These are phyloP conservation scores for Drosophila ficusphila DNA, from an alignment of 1,140 invertebrate genomes.

Conservation along the genomic window DNA sequence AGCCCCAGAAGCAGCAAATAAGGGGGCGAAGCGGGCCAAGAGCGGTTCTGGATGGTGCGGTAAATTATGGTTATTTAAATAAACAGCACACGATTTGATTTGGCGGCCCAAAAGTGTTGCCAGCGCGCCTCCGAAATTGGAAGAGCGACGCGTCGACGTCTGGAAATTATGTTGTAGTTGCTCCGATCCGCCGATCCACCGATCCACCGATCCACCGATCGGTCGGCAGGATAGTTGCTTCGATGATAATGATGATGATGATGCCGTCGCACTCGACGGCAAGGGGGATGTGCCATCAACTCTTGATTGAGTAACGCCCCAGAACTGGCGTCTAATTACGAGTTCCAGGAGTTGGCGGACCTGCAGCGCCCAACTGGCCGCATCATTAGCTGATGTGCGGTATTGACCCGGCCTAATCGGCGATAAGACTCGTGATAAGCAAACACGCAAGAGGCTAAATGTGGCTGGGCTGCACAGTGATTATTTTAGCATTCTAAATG, in stretches of 20 bases:
- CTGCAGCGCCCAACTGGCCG: slow-evolving; percentile 4
- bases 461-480: slow-evolving; percentile 37
- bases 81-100: slow-evolving; percentile 84
- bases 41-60: slow-evolving; percentile 30
- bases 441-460: slow-evolving; percentile 62
- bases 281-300: slow-evolving; percentile 77
- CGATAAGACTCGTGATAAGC: slow-evolving; percentile 67
- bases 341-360: slow-evolving; percentile 33
- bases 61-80: slow-evolving; percentile 85
- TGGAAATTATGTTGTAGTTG: slow-evolving; percentile 77
- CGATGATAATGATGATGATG: slow-evolving; percentile 32
- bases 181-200: too few relatives aligned
- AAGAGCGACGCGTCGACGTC: slow-evolving; percentile 43
- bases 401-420: slow-evolving; percentile 34
- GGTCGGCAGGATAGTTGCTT: slow-evolving; percentile 41
- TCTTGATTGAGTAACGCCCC: slow-evolving; percentile 83
- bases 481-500: not conserved
- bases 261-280: slow-evolving; percentile 19
- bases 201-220: too few relatives aligned
- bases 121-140: slow-evolving; percentile 72
- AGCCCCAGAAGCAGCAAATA: slow-evolving; percentile 28
- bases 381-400: slow-evolving; percentile 74
- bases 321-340: slow-evolving; percentile 74
- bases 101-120: slow-evolving; percentile 77
- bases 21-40: not conserved